Conservation (phyloP, 2,797 vertebrate genomes). For the Adrianichthys oophorus region DNA sequence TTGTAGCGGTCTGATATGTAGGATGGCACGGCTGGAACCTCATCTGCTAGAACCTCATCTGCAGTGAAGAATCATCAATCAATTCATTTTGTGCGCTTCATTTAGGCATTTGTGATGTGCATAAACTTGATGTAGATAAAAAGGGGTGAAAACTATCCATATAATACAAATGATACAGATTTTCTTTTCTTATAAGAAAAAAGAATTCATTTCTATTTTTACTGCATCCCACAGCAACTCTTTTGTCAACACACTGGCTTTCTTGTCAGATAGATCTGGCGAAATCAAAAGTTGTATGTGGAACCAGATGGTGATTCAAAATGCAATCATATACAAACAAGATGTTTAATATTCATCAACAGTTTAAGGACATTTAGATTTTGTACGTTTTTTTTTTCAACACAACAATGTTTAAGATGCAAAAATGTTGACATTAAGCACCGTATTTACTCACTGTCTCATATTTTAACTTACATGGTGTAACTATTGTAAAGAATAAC, state of each 20-base stretch:
- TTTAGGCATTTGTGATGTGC: no score
- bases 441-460: no score
- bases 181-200: no score
- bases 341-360: constrained; percentile 7
- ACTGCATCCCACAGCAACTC: background rate
- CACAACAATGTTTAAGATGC: no score
- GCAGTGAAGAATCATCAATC: constrained; percentile 5
- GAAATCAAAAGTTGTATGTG: constrained; percentile 11
- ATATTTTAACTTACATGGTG: no score
- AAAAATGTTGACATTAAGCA: no score
- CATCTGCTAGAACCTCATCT: constrained; percentile 85
- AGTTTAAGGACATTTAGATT: background rate
- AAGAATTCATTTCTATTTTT: no score
- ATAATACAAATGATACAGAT: no score
- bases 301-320: constrained; percentile 16
- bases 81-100: no score
- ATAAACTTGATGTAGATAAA: background rate
- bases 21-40: constrained; percentile 89
- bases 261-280: constrained; percentile 13
- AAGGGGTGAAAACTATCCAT: constrained; percentile 8
- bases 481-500: no score
- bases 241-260: background rate
- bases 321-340: constrained; percentile 15
- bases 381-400: no score
- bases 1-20: constrained; percentile 93